Evolutionary conservation across 1,140 invertebrate species (phyloP).

Genomic region (Marisa cornuarietis): DNA sequence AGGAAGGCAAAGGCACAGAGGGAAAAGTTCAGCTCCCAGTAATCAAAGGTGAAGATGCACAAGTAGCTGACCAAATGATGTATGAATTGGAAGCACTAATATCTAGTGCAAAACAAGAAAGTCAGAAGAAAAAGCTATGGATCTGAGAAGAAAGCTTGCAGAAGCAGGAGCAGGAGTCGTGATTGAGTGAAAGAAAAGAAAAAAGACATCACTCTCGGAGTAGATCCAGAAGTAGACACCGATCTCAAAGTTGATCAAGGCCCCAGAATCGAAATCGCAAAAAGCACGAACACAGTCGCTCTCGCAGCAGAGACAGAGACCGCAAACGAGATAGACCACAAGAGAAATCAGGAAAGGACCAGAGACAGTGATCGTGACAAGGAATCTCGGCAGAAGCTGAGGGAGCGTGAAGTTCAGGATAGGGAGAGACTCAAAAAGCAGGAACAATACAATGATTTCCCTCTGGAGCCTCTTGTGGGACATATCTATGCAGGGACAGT

Average conservation of each 20-base stretch:
- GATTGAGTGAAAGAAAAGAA: conserved; percentile 45
- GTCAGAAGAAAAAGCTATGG: no score
- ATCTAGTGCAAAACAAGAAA: no score
- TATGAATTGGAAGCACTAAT: no score
- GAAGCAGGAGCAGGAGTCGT: conserved; percentile 57
- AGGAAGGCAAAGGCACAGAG: not conserved
- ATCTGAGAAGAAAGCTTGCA: conserved; percentile 20
- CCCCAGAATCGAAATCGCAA: conserved; percentile 60
- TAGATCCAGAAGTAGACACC: conserved; percentile 27
- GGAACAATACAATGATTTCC: conserved; percentile 65
- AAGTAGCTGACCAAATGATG: conserved; percentile 77
- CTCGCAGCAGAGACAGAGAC: conserved; percentile 59
- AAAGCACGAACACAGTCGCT: conserved; percentile 47
- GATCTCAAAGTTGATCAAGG: conserved; percentile 57
- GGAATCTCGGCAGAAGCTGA: conserved; percentile 44
- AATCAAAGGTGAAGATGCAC: conserved; percentile 61
- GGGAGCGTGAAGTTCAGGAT: conserved; percentile 51
- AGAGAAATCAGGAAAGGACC: conserved; percentile 32
- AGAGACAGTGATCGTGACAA: conserved; percentile 45
- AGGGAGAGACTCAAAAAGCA: conserved; percentile 36
- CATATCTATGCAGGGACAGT: conserved; percentile 93
- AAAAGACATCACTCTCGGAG: conserved; percentile 27
- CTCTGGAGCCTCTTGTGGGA: conserved; percentile 69
- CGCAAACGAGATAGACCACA: conserved; percentile 46
- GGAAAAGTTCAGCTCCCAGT: conserved; percentile 10